Conservation (phyloP, 1,140 invertebrate species). For the Pristionchus pacificus region DNA sequence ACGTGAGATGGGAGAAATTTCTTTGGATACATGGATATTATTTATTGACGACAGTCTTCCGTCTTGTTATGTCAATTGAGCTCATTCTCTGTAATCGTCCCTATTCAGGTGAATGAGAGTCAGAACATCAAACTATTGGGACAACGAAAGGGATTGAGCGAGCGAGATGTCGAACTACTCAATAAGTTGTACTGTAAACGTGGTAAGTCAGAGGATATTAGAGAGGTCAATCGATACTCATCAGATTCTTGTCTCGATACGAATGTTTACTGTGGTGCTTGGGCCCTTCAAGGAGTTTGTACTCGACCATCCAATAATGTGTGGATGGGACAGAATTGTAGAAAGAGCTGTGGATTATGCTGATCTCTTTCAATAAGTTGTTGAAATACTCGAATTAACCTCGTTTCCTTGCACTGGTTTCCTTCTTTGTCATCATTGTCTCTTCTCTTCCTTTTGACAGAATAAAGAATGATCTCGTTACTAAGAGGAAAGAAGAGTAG, state of each 20-base stretch:
- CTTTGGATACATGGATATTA: too few relatives aligned
- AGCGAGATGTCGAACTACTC: constrained; percentile 42
- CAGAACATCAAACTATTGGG: constrained; percentile 39
- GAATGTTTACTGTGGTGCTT: constrained; percentile 38
- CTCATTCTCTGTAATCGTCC: too few relatives aligned
- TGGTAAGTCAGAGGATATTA: background rate
- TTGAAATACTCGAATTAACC: too few relatives aligned
- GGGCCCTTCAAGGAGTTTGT: constrained; percentile 34
- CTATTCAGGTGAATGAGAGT: constrained; percentile 3
- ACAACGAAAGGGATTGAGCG: constrained; percentile 42
- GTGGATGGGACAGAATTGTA: constrained; percentile 31
- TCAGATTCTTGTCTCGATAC: constrained; percentile 24
- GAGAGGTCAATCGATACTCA: background rate
- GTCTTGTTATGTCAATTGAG: too few relatives aligned
- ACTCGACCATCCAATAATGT: constrained; percentile 22
- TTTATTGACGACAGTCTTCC: too few relatives aligned
- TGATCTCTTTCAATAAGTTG: too few relatives aligned
- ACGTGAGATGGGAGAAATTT: too few relatives aligned
- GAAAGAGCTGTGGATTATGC: constrained; percentile 32
- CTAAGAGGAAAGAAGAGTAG: too few relatives aligned
- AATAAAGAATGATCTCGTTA: background rate
- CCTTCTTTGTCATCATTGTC: too few relatives aligned
- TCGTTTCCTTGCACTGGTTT: too few relatives aligned
- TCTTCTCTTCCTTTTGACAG: background rate
- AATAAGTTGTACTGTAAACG: constrained; percentile 51